Conservation (phyloP, 2,113 vertebrate genomes). For the Ammodytes marinus region DNA sequence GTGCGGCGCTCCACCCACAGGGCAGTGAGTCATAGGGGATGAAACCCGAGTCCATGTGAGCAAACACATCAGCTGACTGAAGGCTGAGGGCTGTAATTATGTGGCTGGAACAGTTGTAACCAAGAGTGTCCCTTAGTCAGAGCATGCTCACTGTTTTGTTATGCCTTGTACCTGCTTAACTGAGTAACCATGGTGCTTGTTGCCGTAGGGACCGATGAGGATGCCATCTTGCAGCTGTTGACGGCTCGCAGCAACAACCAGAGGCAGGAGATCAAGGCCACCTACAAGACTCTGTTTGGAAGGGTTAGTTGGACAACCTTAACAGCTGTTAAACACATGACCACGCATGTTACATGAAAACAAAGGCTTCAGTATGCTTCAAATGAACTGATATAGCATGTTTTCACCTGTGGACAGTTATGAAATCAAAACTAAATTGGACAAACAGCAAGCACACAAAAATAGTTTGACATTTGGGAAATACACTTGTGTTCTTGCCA, state of each 20-base stretch:
- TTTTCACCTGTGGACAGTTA: not conserved
- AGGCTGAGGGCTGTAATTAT: constrained; percentile 37
- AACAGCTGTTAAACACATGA: constrained; percentile 2
- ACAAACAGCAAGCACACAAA: too few species aligned
- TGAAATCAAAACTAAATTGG: not conserved
- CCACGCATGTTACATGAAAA: not conserved
- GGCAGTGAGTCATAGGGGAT: constrained; percentile 44
- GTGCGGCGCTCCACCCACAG: constrained; percentile 32
- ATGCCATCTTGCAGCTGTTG: constrained; percentile 89
- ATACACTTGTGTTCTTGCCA: too few species aligned
- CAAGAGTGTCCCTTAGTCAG: not conserved
- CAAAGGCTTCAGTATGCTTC: not conserved
- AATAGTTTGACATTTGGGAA: too few species aligned
- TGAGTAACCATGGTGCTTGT: constrained; percentile 52
- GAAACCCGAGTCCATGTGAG: constrained; percentile 45
- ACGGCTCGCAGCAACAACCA: constrained; percentile 90
- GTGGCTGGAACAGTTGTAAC: constrained; percentile 24
- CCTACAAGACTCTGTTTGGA: constrained; percentile 94
- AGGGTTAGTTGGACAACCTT: constrained; percentile 88
- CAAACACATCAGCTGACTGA: constrained; percentile 28
- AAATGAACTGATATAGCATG: not conserved
- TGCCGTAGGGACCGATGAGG: constrained; percentile 93
- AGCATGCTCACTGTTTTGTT: constrained; percentile 1
- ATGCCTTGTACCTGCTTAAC: not conserved
- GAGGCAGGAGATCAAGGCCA: constrained; percentile 89